Evolutionary conservation across 2,113 vertebrate species (phyloP).

Genomic region (Quiscalus mexicanus): DNA sequence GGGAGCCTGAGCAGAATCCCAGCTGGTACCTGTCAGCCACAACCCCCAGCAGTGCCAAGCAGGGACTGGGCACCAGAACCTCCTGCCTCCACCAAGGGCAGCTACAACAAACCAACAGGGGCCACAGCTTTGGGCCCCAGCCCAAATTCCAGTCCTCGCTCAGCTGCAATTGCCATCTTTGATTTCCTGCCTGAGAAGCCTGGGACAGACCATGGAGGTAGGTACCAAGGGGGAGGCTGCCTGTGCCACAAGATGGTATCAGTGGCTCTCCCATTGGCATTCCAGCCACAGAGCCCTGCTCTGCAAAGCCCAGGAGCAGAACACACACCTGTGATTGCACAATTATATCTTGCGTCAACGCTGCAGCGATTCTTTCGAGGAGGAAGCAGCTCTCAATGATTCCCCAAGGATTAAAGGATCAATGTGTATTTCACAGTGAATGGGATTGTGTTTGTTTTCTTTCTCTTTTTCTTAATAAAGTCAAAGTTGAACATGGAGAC

Average conservation of each 20-base stretch:
- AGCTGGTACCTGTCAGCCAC: background rate
- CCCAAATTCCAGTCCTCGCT: background rate
- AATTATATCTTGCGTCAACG: background rate
- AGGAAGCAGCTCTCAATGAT: background rate
- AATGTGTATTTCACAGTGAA: background rate
- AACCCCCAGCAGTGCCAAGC: background rate
- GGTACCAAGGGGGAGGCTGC: background rate
- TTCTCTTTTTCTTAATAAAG: constrained; percentile 56
- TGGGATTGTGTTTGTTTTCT: constrained; percentile 44
- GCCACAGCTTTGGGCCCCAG: background rate
- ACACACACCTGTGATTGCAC: background rate
- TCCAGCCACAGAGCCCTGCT: background rate
- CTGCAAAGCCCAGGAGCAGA: background rate
- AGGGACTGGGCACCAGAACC: fast-evolving
- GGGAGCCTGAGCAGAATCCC: background rate
- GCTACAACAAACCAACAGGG: background rate
- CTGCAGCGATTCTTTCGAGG: background rate
- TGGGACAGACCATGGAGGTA: background rate
- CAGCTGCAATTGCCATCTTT: background rate
- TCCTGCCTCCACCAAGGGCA: background rate
- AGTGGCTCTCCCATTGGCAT: background rate
- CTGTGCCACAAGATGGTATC: background rate
- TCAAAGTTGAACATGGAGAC: constrained; percentile 47
- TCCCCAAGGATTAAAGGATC: constrained; percentile 43
- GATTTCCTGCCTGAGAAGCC: background rate